Evolutionary conservation across 2,888 invertebrate species (phyloP).

Genomic region (Linhomoeus sp.): DNA sequence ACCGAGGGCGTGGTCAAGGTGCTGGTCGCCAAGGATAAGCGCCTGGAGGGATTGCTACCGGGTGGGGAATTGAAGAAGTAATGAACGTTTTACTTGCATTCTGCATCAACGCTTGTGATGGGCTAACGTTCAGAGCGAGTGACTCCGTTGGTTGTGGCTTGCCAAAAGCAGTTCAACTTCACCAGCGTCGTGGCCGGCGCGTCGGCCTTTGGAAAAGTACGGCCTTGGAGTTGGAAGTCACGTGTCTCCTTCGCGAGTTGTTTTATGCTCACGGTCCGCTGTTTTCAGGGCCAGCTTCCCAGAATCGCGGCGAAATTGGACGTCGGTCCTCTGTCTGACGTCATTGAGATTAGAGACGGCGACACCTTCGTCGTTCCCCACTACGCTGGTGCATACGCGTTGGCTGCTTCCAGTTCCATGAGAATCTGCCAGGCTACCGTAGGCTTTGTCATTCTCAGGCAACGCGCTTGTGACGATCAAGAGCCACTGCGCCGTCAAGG

Average conservation of each 20-base stretch:
- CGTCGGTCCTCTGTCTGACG: conserved; percentile 84
- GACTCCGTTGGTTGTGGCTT: conserved; percentile 62
- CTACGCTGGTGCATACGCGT: conserved; percentile 62
- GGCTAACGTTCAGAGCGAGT: conserved; percentile 54
- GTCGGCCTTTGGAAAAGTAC: conserved; percentile 73
- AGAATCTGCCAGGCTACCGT: too few relatives aligned
- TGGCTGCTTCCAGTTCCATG: too few relatives aligned
- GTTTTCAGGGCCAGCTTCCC: conserved; percentile 30
- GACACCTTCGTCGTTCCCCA: conserved; percentile 87
- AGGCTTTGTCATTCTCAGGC: too few relatives aligned
- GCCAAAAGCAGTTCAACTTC: conserved; percentile 80
- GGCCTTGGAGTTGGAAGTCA: too few relatives aligned
- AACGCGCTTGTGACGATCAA: conserved; percentile 81
- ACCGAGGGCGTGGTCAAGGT: conserved; percentile 55
- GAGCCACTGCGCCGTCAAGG: conserved; percentile 63
- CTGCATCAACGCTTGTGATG: too few relatives aligned
- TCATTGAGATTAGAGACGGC: conserved; percentile 66
- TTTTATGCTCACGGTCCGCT: too few relatives aligned
- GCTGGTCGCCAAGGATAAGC: conserved; percentile 68
- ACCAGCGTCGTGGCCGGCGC: conserved; percentile 86
- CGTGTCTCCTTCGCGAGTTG: too few relatives aligned
- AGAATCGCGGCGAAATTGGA: conserved; percentile 84
- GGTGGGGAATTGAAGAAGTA: too few relatives aligned
- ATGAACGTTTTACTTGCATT: too few relatives aligned
- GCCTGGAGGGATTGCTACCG: conserved; percentile 69